Conservation (phyloP, 1,140 invertebrate species). For the Monochamus saltuarius region DNA sequence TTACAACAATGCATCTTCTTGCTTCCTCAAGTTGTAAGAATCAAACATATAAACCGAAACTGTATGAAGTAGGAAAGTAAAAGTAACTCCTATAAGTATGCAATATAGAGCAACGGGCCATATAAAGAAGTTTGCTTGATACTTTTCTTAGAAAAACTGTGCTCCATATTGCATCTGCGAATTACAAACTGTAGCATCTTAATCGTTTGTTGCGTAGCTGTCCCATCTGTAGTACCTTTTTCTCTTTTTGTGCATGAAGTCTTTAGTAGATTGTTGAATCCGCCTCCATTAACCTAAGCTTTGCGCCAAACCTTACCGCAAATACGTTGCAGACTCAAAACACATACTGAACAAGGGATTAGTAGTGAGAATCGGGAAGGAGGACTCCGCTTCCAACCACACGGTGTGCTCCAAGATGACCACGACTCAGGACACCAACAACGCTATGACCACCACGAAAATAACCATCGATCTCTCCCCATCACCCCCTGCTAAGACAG, state of each 20-base stretch:
- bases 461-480: slow-evolving; percentile 53
- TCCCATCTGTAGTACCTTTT: slow-evolving; percentile 17
- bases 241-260: slow-evolving; percentile 32
- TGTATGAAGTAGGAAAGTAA: too few relatives aligned
- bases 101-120: too few relatives aligned
- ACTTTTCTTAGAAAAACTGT: too few relatives aligned
- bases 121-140: too few relatives aligned
- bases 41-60: too few relatives aligned
- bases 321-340: slow-evolving; percentile 40
- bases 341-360: slow-evolving; percentile 50
- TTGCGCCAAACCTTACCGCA: too few relatives aligned
- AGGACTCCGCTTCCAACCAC: slow-evolving; percentile 43
- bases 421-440: slow-evolving; percentile 39
- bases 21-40: too few relatives aligned
- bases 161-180: neutral
- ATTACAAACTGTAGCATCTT: neutral
- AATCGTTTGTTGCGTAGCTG: too few relatives aligned
- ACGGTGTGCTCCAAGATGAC: slow-evolving; percentile 46
- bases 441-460: slow-evolving; percentile 50
- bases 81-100: too few relatives aligned
- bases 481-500: slow-evolving; percentile 36
- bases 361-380: slow-evolving; percentile 47
- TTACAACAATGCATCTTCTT: too few relatives aligned
- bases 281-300: too few relatives aligned
- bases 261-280: neutral